phyloP scores from a whole-genome alignment of 2,888 invertebrate genomes.

The Zele albiditarsus region DNA sequence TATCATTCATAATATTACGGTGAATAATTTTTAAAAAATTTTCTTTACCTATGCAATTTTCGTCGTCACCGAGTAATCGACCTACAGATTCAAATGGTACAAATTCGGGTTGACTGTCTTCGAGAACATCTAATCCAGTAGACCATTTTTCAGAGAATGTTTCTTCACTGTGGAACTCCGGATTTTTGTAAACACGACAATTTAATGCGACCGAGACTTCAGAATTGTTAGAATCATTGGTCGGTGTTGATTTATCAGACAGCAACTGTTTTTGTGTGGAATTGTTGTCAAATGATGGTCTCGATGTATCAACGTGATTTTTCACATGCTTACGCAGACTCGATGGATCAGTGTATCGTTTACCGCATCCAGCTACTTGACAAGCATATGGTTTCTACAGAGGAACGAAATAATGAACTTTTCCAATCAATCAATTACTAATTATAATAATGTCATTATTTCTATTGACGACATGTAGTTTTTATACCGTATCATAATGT shows the following conservation, averaged over 20 bases:
- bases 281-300: not conserved
- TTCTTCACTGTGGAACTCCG: not conserved
- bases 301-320: slow-evolving; percentile 76
- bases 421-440: not conserved
- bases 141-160: slow-evolving; percentile 10
- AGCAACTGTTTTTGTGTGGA: not conserved
- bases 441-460: slow-evolving; percentile 1
- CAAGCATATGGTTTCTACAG: slow-evolving; percentile 94
- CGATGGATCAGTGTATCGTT: slow-evolving; percentile 95
- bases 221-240: not conserved
- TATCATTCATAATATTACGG: slow-evolving; percentile 29
- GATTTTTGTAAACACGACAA: not conserved
- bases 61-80: slow-evolving; percentile 62
- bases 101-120: slow-evolving; percentile 64
- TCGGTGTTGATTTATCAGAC: not conserved
- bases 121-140: slow-evolving; percentile 45
- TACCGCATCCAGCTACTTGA: slow-evolving; percentile 88
- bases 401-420: not conserved
- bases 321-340: slow-evolving; percentile 94
- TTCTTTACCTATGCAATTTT: slow-evolving; percentile 54
- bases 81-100: slow-evolving; percentile 67
- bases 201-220: not conserved
- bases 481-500: slow-evolving; percentile 93
- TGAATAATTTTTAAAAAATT: no score
- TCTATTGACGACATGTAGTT: not conserved